These are phyloP conservation scores for Drosophila paracracens DNA, from an alignment of 2,888 invertebrate species.

Conservation along the genomic window DNA sequence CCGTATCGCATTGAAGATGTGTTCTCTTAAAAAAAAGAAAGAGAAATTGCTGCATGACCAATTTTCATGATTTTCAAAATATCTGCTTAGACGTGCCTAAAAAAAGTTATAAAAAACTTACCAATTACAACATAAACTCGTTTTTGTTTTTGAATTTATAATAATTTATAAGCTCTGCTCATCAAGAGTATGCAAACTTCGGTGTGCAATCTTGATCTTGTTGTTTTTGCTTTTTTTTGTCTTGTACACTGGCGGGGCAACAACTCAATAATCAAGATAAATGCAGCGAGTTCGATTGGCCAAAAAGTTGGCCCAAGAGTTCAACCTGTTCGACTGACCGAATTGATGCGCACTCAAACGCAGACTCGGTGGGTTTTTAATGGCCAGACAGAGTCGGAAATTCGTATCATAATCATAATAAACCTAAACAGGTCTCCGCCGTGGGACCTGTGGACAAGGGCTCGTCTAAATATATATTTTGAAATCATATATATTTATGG, in stretches of 20 bases:
- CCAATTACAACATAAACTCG: background rate
- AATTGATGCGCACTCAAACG: conserved; percentile 68
- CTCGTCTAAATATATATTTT: conserved; percentile 69
- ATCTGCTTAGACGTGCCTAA: background rate
- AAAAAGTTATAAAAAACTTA: background rate
- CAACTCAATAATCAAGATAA: conserved; percentile 76
- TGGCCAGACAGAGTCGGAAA: conserved; percentile 61
- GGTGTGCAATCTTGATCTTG: background rate
- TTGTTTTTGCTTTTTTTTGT: background rate
- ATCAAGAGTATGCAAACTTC: background rate
- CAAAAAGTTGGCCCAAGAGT: conserved; percentile 49
- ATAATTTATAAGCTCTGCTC: background rate
- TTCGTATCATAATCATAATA: conserved; percentile 75
- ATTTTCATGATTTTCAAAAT: background rate
- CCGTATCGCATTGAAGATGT: background rate
- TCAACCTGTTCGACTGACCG: conserved; percentile 77
- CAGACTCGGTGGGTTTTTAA: conserved; percentile 43
- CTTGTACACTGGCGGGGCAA: conserved; percentile 29
- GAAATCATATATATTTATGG: conserved; percentile 79
- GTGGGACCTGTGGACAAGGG: conserved; percentile 24
- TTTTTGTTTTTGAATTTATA: background rate
- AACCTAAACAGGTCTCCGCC: conserved; percentile 62
- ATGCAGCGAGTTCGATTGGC: conserved; percentile 55
- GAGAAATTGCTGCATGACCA: background rate
- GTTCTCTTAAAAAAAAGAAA: background rate